Evolutionary conservation across 1,140 invertebrate species (phyloP).

Genomic region (Drosophila biarmipes): DNA sequence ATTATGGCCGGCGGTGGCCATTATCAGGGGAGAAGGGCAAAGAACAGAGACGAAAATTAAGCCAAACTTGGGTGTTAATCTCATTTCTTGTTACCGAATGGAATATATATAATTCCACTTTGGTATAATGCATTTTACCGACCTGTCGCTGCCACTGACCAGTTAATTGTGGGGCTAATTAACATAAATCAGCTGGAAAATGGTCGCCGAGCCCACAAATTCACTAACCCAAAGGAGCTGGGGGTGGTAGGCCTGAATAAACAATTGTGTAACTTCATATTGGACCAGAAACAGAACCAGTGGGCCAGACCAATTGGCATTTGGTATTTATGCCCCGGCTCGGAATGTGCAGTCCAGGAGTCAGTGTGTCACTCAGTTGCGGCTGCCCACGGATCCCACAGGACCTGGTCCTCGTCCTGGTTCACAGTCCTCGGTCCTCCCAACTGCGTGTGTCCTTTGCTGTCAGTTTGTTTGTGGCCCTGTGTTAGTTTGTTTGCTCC

Average conservation of each 20-base stretch:
- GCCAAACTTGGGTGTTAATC: constrained; percentile 55
- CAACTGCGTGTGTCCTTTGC: constrained; percentile 24
- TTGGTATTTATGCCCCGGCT: constrained; percentile 64
- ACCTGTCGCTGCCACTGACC: constrained; percentile 25
- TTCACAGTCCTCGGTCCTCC: constrained; percentile 29
- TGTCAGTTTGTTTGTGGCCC: constrained; percentile 17
- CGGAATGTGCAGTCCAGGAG: constrained; percentile 37
- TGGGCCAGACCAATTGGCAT: constrained; percentile 56
- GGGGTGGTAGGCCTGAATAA: constrained; percentile 29
- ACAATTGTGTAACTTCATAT: constrained; percentile 71
- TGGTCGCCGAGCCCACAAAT: constrained; percentile 14
- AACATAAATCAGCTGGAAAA: constrained; percentile 60
- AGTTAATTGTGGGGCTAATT: constrained; percentile 66
- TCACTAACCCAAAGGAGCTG: constrained; percentile 13
- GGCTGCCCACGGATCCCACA: constrained; percentile 49
- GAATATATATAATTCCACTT: constrained; percentile 39
- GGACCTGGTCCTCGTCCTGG: constrained; percentile 14
- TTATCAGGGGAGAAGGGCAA: constrained; percentile 21
- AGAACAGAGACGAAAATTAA: constrained; percentile 1
- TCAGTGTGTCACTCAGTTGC: constrained; percentile 40
- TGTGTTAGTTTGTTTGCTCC: constrained; percentile 56
- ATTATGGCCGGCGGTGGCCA: constrained; percentile 56
- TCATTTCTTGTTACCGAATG: constrained; percentile 12
- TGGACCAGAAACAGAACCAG: constrained; percentile 33
- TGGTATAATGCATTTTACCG: constrained; percentile 30